phyloP scores from a whole-genome alignment of 2,797 vertebrate genomes.

The Acomys russatus region DNA sequence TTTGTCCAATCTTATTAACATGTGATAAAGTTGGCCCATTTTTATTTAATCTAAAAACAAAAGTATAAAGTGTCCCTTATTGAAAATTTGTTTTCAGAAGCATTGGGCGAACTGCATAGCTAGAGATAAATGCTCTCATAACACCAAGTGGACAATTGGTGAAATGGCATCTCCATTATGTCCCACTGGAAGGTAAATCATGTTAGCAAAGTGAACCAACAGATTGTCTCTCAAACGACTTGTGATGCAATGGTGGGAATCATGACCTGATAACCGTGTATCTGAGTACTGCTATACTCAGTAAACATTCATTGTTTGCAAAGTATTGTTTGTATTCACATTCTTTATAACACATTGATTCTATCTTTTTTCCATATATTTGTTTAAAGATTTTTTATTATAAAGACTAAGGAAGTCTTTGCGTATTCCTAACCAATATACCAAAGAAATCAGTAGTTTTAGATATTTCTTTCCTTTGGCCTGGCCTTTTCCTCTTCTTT shows the following conservation, averaged over 20 bases:
- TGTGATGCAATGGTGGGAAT: constrained; percentile 43
- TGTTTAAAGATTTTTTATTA: constrained; percentile 9
- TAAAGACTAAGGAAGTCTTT: background rate
- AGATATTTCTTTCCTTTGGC: background rate
- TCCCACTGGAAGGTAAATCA: constrained; percentile 49
- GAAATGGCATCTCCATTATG: constrained; percentile 44
- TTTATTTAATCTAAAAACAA: constrained; percentile 73
- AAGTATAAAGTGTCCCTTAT: constrained; percentile 62
- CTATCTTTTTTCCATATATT: constrained; percentile 15
- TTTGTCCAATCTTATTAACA: constrained; percentile 78
- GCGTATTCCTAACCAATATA: background rate
- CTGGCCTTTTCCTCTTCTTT: background rate
- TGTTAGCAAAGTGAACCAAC: constrained; percentile 33
- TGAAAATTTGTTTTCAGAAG: constrained; percentile 60
- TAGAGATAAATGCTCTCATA: constrained; percentile 69
- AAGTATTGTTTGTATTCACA: background rate
- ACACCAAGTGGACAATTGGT: background rate
- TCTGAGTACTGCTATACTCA: background rate
- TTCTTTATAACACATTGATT: background rate
- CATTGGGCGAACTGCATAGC: background rate
- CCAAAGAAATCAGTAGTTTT: background rate
- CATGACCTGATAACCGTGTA: constrained; percentile 48
- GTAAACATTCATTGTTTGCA: background rate
- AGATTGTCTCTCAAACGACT: constrained; percentile 63
- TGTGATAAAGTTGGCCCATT: constrained; percentile 72